Conservation (phyloP, 1,140 invertebrate species). For the Idris sp. region DNA sequence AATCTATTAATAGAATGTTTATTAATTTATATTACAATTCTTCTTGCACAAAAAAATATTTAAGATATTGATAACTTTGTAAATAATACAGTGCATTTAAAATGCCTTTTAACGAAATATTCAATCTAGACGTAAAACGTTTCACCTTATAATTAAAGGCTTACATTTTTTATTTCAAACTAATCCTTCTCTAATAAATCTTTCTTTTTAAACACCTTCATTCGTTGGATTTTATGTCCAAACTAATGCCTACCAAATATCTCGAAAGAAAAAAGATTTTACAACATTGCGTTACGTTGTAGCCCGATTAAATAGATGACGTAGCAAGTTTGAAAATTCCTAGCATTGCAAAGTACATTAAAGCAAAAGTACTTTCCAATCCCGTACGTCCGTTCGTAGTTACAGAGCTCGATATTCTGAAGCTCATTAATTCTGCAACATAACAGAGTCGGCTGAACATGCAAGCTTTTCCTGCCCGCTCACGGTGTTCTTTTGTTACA, state of each 20-base stretch:
- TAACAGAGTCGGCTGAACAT: conserved; percentile 26
- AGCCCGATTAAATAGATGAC: conserved; percentile 46
- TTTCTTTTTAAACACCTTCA: conserved; percentile 23
- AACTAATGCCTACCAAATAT: conserved; percentile 32
- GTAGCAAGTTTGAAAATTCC: conserved; percentile 48
- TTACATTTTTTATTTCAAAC: conserved; percentile 20
- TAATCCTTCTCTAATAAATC: conserved; percentile 38
- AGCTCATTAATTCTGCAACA: conserved; percentile 57
- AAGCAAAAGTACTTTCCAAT: conserved; percentile 54
- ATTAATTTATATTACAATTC: too few relatives aligned
- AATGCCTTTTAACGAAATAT: too few relatives aligned
- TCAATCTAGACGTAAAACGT: too few relatives aligned
- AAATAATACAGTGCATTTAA: too few relatives aligned
- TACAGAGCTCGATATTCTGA: conserved; percentile 44
- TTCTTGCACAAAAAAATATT: too few relatives aligned
- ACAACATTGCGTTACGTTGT: conserved; percentile 13
- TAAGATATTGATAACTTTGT: too few relatives aligned
- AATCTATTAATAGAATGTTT: too few relatives aligned
- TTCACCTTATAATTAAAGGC: conserved; percentile 26
- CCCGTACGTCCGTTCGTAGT: conserved; percentile 54
- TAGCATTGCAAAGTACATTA: conserved; percentile 55
- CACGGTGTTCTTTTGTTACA: conserved; percentile 13
- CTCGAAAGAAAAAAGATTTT: conserved; percentile 19
- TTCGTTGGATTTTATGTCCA: conserved; percentile 36
- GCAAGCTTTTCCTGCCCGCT: conserved; percentile 36